phyloP scores from a whole-genome alignment of 23 tunicate species.

The Ascidia mentula region DNA sequence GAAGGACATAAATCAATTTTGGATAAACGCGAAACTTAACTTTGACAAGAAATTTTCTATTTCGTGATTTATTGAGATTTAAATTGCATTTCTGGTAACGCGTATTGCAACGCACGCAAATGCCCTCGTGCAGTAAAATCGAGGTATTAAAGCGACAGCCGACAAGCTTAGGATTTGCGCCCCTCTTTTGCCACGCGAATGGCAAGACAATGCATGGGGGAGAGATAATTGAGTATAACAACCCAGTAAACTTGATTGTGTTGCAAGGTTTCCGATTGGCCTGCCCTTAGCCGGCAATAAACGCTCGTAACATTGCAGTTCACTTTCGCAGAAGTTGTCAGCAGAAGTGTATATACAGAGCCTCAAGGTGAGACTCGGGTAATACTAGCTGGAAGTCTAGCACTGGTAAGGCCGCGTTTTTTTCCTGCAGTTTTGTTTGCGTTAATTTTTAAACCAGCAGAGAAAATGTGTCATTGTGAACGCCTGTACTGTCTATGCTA shows the following conservation, averaged over 20 bases:
- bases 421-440: no score
- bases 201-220: background rate
- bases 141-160: background rate
- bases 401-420: no score
- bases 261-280: conserved; percentile 6
- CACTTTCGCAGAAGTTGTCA: background rate
- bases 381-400: background rate
- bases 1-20: no score
- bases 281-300: background rate
- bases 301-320: conserved; percentile 6
- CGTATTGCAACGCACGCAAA: no score
- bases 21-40: no score
- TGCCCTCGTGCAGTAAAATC: background rate
- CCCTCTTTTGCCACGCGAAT: background rate
- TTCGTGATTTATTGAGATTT: background rate
- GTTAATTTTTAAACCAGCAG: background rate
- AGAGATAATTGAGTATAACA: background rate
- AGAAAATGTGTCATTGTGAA: background rate
- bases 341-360: background rate
- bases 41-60: no score
- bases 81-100: background rate
- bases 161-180: background rate
- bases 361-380: background rate
- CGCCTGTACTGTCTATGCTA: no score
- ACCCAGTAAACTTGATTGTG: background rate